Percentiles rank a stretch among this genome's conserved stretches.
These are phyloP conservation scores for Hepsetus odoe DNA, from an alignment of 2,113 vertebrate species.

Conservation along the genomic window DNA sequence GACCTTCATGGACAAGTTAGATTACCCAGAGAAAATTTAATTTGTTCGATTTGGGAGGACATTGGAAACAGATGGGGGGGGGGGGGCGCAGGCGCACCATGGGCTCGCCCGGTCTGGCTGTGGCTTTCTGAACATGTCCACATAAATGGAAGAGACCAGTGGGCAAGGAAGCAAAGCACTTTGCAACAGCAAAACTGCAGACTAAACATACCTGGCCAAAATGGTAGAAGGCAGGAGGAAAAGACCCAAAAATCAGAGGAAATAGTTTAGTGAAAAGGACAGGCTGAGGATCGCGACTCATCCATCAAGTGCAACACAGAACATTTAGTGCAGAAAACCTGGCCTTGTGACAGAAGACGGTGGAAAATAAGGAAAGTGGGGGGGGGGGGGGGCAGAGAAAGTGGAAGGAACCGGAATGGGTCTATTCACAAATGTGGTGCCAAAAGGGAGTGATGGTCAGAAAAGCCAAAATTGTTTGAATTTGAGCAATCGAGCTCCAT, in stretches of 20 bases:
- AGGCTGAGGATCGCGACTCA: constrained; percentile 39
- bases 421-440: neutral
- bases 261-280: constrained; percentile 19
- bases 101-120: neutral
- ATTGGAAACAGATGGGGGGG: neutral
- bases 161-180: neutral
- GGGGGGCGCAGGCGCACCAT: too few species aligned
- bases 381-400: constrained; percentile 40
- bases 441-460: constrained; percentile 11
- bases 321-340: constrained; percentile 62
- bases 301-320: constrained; percentile 63
- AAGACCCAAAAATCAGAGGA: constrained; percentile 5
- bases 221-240: constrained; percentile 53
- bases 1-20: too few species aligned
- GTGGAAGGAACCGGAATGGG: neutral
- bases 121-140: constrained; percentile 1
- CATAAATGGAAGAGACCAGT: neutral
- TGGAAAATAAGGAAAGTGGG: too few species aligned
- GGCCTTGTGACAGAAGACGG: constrained; percentile 56
- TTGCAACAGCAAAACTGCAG: constrained; percentile 36
- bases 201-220: constrained; percentile 25
- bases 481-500: neutral
- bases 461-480: constrained; percentile 34
- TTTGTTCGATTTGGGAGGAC: too few species aligned
- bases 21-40: too few species aligned